Evolutionary conservation across 2,797 vertebrate species (phyloP).

Genomic region (Alcedo atthis): DNA sequence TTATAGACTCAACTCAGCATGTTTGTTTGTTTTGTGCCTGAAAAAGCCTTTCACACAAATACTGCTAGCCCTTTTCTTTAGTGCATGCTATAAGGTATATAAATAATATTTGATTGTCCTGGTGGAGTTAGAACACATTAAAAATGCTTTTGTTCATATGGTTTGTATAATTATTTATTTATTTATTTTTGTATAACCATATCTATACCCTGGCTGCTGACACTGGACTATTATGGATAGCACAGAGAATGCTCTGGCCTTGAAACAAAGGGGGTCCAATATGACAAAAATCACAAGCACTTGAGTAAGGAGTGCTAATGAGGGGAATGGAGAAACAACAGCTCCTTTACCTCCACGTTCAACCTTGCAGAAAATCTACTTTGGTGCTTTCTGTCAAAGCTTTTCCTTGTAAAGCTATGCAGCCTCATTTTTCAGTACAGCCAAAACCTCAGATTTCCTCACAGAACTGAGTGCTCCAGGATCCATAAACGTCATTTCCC

Average conservation of each 20-base stretch:
- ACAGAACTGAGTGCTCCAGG: conserved; percentile 1
- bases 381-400: not conserved
- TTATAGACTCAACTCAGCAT: not conserved
- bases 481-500: conserved; percentile 45
- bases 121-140: not conserved
- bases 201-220: not conserved
- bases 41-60: not conserved
- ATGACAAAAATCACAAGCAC: not conserved
- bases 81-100: not conserved
- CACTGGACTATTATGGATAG: not conserved
- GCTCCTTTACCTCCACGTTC: not conserved
- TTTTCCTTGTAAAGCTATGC: not conserved
- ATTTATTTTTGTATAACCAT: not conserved
- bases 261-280: fast-evolving
- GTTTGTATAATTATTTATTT: conserved; percentile 16
- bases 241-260: not conserved
- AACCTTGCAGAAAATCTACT: not conserved
- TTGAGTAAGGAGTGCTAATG: not conserved
- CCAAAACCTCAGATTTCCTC: conserved; percentile 54
- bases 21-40: not conserved
- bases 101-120: not conserved
- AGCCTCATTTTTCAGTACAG: not conserved
- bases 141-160: not conserved
- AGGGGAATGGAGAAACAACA: not conserved
- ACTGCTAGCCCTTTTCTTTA: not conserved